Percentiles rank a stretch among this genome's conserved stretches.
Conservation (phyloP, 53 echinoderm and acorn worm species). For the Echinometra lucunter region DNA sequence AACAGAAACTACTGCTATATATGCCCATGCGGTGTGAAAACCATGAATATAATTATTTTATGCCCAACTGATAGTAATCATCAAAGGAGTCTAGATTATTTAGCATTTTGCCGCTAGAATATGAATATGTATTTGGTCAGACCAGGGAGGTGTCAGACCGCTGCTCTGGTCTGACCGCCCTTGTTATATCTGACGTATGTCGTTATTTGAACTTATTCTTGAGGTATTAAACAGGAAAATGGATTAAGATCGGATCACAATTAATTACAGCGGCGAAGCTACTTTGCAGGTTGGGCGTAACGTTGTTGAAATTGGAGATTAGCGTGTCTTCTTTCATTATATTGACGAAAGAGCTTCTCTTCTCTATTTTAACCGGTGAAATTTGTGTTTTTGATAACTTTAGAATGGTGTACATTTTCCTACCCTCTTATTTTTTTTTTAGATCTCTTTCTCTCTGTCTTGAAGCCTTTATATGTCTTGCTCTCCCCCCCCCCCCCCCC, state of each 20-base stretch:
- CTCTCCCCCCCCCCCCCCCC: no score
- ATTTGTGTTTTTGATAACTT: not conserved
- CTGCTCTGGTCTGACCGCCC: no score
- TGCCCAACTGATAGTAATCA: no score
- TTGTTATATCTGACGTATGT: not conserved
- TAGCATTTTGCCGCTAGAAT: not conserved
- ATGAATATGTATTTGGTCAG: no score
- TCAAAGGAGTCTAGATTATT: no score
- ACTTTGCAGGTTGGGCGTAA: conserved; percentile 12
- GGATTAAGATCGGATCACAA: conserved; percentile 32
- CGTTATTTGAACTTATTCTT: not conserved
- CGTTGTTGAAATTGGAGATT: not conserved
- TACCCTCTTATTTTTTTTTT: not conserved
- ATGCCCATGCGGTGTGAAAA: not conserved
- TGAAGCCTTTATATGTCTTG: no score
- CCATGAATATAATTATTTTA: not conserved
- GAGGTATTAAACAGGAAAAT: not conserved
- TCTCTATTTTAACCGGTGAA: not conserved
- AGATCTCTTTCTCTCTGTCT: not conserved
- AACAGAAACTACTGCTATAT: not conserved
- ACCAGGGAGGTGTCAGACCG: no score
- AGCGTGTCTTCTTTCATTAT: not conserved
- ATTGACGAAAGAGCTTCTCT: not conserved
- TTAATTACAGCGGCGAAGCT: conserved; percentile 17
- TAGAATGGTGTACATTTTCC: not conserved